Evolutionary conservation across 2,888 invertebrate genomes (phyloP), one percentile per base, ranked within the genome.

Genomic region (Metallyticus violacea): DNA sequence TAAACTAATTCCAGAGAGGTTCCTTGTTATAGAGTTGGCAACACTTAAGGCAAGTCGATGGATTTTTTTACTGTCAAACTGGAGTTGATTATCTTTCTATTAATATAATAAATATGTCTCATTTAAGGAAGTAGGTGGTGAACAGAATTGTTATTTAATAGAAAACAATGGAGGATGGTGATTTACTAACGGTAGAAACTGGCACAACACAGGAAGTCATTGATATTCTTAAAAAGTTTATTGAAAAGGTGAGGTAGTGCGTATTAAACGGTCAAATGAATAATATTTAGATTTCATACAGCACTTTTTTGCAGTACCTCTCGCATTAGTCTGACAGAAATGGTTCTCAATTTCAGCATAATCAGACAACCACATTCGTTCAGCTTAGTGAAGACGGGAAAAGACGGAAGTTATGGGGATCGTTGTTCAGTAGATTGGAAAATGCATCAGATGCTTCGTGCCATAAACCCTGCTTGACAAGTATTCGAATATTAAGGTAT

Each of bases 401-500:
- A 88, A 92, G 95, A 89, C 91, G 91, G 85, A 91, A 93, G 79
- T 89, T 96, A 82, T 96, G 96, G 96, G 92, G 93, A 27, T 92
- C 92, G 40, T 90, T 96, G 86, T 95, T 95, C 90, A 91, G 93
- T 88, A 92, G 93, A 89, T 91, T 96, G n/a, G 92, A 93, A 87
- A 92, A 93, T 88, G 91, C 92, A 82, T 90, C 92, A 40, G 91
- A 93, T 87, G 91, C 91, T 86, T 88, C 92, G 22, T 90, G 94
- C 87, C 93, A 94, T 90, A 91, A 92, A 79, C 90, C 93, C 85
- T 95, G 94, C 89, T 92, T 96, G 89, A 92, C 93, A 86, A 92
- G 93, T 79, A 92, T 96, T 84, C 92, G 95, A 89, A 93, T 96
- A 87, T 91, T 96, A 87, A 96, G 96, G 96, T 96, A 91, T 89